Base-by-base conservation (phyloP, 2,888 invertebrate species). In the Glaucopsyche alexis region DNA sequence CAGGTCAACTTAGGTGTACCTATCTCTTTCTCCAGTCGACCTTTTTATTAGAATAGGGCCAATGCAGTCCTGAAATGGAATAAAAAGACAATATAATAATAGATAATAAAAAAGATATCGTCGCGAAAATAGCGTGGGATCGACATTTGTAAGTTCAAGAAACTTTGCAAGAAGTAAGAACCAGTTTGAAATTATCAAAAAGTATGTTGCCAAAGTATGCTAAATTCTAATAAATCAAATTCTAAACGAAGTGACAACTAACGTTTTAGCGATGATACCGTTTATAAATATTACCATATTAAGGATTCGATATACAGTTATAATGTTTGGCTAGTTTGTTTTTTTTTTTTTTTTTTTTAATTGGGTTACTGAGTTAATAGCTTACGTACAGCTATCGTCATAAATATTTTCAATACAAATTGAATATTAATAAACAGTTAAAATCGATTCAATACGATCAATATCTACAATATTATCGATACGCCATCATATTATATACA, bases 121-220 rank as follows among this genome's bases (percentile, higher is more conserved):
- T 50, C 50, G 50, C 50, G 16, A 52, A 19, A 55, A 4, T 52
- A 5, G n/a, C 50, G 19, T 55, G 55, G 9, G 1, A 40, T n/a
- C 40, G 65, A n/a, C n/a, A 40, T 65, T 65, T 40, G 7, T 40
- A 7, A 40, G 65, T 65, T 65, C 40, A 65, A 65, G 14, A 40
- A 65, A 40, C 65, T 65, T 65, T 40, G 38, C n/a, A 65, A 14
- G 8, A 65, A 65, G 38, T 40, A 65, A 14, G 8, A 65, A 65
- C 14, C 65, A 65, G 65, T 65, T 65, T 40, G 38, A n/a, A 65
- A 40, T 65, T 38, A 64, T 38, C 14, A 38, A 64, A 65, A 65
- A 65, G 8, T 40, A 40, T 65, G 38, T 13, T 29, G 38, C 29
- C 2, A 65, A 40, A 38, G 38, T 38, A 65, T 65, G n/a, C 9